These are phyloP conservation scores for Catostomus latipinnis DNA, from an alignment of 2,797 vertebrate genomes.

Conservation along the genomic window DNA sequence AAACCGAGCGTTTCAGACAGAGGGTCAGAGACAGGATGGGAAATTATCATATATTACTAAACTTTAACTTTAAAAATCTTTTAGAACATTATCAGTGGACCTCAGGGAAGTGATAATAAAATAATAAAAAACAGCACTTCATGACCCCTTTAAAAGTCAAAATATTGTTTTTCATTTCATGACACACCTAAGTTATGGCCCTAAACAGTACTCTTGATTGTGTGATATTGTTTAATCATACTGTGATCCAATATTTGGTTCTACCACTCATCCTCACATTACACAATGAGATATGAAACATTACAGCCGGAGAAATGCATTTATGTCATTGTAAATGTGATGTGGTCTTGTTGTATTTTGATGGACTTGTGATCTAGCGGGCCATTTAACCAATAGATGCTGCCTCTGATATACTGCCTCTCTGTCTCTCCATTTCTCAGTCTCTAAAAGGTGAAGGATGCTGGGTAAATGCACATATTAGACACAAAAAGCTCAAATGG, in stretches of 20 bases:
- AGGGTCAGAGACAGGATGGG: too few species aligned
- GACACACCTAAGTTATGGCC: too few species aligned
- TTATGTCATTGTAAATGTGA: neutral
- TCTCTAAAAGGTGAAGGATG: slow-evolving; percentile 15
- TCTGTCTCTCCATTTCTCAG: neutral
- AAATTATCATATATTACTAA: too few species aligned
- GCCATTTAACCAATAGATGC: slow-evolving; percentile 22
- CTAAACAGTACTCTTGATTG: too few species aligned
- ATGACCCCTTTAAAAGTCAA: too few species aligned
- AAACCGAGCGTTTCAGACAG: too few species aligned
- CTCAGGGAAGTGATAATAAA: too few species aligned
- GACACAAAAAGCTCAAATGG: slow-evolving; percentile 62
- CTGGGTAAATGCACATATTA: slow-evolving; percentile 58
- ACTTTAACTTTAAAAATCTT: too few species aligned
- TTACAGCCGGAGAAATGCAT: neutral
- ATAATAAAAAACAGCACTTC: too few species aligned
- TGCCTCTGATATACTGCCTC: neutral
- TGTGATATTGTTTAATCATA: too few species aligned
- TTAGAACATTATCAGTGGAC: too few species aligned
- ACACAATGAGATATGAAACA: neutral
- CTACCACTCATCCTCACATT: neutral
- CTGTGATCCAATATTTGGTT: neutral
- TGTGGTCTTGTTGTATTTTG: neutral
- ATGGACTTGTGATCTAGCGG: neutral
- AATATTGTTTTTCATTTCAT: too few species aligned